These are phyloP conservation scores for Diaphora mendica DNA, from an alignment of 2,888 invertebrate genomes.

Conservation along the genomic window DNA sequence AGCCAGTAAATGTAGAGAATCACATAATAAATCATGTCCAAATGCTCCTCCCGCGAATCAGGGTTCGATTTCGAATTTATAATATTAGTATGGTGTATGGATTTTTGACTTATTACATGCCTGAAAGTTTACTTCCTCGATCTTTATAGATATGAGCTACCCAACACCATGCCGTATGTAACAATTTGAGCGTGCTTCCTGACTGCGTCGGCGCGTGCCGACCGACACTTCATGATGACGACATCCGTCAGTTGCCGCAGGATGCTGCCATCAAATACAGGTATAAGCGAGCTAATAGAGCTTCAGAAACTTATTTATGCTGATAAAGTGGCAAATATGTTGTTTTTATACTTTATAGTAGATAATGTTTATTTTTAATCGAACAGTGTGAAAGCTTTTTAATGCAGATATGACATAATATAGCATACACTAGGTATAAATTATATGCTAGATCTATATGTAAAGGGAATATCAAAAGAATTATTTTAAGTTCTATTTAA, in stretches of 20 bases:
- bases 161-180: constrained; percentile 30
- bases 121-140: not conserved
- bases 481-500: no score
- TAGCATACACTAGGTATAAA: not conserved
- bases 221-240: constrained; percentile 44
- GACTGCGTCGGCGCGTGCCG: constrained; percentile 14
- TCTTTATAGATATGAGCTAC: constrained; percentile 13
- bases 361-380: no score
- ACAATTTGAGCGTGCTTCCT: constrained; percentile 32
- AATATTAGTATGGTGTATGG: no score
- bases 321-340: not conserved
- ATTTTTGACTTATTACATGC: not conserved
- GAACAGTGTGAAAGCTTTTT: not conserved
- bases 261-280: constrained; percentile 37
- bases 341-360: not conserved
- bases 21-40: no score
- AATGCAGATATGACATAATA: not conserved
- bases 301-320: not conserved
- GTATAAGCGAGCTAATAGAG: constrained; percentile 19
- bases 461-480: no score
- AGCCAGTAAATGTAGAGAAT: not conserved
- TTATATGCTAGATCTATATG: not conserved
- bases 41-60: no score
- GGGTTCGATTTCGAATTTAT: no score
- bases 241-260: constrained; percentile 35